Base-by-base conservation (phyloP, 2,888 invertebrate genomes). In the Ctena decussata region DNA sequence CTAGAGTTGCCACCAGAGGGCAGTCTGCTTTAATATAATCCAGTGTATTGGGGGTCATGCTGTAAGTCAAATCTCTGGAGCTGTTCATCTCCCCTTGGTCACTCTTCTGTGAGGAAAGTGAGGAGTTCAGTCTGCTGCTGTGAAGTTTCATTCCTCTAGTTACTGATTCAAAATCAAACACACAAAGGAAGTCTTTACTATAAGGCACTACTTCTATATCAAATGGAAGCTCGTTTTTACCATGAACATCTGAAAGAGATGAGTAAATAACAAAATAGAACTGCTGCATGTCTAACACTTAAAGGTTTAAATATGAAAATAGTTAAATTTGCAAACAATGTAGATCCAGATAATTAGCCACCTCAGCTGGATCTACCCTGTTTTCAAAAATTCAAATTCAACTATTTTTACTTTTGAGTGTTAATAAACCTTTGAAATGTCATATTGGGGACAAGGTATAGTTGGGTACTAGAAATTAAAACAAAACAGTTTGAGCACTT, bases 11-110 rank as follows among this genome's bases (percentile, higher is more conserved):
- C 60, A 95, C 92, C 44, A 95, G 90, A 0, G 92, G 91, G 5
- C 94, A 94, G 69, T 93, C 92, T 11, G 87, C 86, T 69, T 93
- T 93, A 57, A 95, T 91, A 77, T 95, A 95, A 49, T 95, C 93
- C 77, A 95, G 78, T 0, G 94, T 94, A 6, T 91, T 86, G 18
- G 94, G 93, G 2, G 94, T 94, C 65, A 94, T 86, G 60, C 89
- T 89, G 60, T 91, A 92, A 0, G 89, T 89, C 0, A 89, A 82
- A 49, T 80, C 86, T 21, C 46, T 71, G 73, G 65, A 73, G 0
- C 77, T 41, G 49, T 60, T 60, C n/a, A 49, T 53, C 24, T 85
- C 84, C 70, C 57, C 60, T 70, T 73, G 41, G 24, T 44, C 46
- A 60, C 32, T 75, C 57, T 39, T 57, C 75, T 57, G 75, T 37